Evolutionary conservation across 2,113 vertebrate genomes (phyloP), one percentile per base, ranked within the genome.

Genomic region (Pseudonaja textilis): DNA sequence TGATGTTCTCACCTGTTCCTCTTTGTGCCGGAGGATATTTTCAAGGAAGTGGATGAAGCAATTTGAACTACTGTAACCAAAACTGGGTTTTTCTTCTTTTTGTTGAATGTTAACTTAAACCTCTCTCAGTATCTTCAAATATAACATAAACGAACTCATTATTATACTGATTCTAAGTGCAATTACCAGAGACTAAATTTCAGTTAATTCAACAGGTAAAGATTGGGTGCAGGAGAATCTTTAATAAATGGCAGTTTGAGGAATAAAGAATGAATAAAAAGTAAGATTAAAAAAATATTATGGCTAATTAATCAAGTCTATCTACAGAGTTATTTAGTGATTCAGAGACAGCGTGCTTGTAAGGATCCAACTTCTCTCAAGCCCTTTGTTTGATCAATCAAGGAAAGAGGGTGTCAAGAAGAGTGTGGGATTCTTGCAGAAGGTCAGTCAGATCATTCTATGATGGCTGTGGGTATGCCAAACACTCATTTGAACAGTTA

Each of bases 381-480:
- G 11, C 4, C 85, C 34, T 39, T 12, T 8, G 56, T 10, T 61
- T 85, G n/a, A 47, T 59, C 45, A 3, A 90, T 87, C 26, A 86
- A 55, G 4, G 34, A 23, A 34, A 26, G 50, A 90, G 64, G 81
- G 3, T 61, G 89, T 88, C 20, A 25, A 59, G n/a, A 61, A 29
- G 85, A 25, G 26, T 6, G n/a, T 12, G 26, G 86, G 91, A 93
- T 93, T 93, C 54, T 88, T 92, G 87, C 88, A 34, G 93, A 90
- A 61, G 81, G 18, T 55, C 55, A 91, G 47, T 0, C 74, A 7
- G 34, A 29, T 91, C 59, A 69, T 54, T 90, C 6, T 89, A 54
- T 55, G 12, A 0, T 39, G 61, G 55, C 81, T 11, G 0, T 92
- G 34, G 1, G 1, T 0, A 26, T 55, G 91, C 90, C 16, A 93